Conservation (phyloP, 2,888 invertebrate genomes). For the Dasypolia templi region DNA sequence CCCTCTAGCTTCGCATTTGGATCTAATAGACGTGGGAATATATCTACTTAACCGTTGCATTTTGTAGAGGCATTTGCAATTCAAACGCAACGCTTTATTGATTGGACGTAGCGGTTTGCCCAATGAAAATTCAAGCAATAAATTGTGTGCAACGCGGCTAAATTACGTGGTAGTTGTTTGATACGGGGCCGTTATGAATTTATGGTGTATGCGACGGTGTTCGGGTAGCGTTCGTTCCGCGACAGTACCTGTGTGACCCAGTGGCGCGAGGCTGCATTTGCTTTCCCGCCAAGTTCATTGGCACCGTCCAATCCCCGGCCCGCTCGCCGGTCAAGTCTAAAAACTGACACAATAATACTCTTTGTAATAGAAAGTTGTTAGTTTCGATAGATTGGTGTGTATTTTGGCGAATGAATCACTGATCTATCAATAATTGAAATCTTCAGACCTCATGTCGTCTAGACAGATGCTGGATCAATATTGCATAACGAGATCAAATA, state of each 20-base stretch:
- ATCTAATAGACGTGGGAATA: slow-evolving; percentile 81
- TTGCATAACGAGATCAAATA: slow-evolving; percentile 57
- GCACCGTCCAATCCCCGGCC: slow-evolving; percentile 74
- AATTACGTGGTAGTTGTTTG: slow-evolving; percentile 74
- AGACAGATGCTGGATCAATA: slow-evolving; percentile 55
- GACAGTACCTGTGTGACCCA: slow-evolving; percentile 84
- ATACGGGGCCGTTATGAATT: slow-evolving; percentile 69
- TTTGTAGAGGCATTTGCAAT: slow-evolving; percentile 78
- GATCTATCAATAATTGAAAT: slow-evolving; percentile 68
- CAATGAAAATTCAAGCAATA: slow-evolving; percentile 78
- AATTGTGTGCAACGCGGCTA: slow-evolving; percentile 72
- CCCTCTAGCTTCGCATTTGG: slow-evolving; percentile 66
- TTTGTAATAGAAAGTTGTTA: slow-evolving; percentile 85
- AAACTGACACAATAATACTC: slow-evolving; percentile 83
- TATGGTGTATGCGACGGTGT: slow-evolving; percentile 75
- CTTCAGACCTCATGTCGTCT: slow-evolving; percentile 53
- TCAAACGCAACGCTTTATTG: slow-evolving; percentile 77
- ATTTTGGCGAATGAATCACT: slow-evolving; percentile 74
- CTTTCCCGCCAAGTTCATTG: slow-evolving; percentile 89
- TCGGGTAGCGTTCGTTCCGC: slow-evolving; percentile 76
- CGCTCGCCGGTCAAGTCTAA: slow-evolving; percentile 77
- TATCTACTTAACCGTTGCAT: slow-evolving; percentile 72
- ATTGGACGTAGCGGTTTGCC: slow-evolving; percentile 69
- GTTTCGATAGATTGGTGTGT: slow-evolving; percentile 80
- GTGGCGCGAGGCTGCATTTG: slow-evolving; percentile 82